These are phyloP conservation scores for Echinometra lucunter DNA, from an alignment of 53 echinoderm and acorn worm genomes.

Conservation along the genomic window DNA sequence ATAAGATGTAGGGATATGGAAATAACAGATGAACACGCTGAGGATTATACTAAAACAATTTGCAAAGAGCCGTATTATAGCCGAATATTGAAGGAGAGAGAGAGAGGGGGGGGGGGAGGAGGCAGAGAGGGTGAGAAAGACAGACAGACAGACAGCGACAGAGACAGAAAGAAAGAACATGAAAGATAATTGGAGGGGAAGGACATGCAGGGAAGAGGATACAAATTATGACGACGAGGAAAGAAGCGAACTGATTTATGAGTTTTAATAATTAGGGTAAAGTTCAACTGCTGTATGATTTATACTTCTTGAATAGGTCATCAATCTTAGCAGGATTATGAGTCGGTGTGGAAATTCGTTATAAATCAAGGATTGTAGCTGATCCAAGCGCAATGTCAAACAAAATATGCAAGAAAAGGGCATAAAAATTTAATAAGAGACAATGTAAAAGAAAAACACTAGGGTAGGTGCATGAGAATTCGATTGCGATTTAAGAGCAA, in stretches of 20 bases:
- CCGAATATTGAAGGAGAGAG: neutral
- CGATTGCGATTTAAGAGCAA: too few species aligned
- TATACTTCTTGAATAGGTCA: neutral
- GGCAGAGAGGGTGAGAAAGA: neutral
- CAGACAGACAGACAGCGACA: neutral
- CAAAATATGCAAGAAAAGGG: neutral
- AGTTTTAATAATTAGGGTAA: slow-evolving; percentile 22
- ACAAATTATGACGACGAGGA: neutral
- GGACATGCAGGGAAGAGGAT: neutral
- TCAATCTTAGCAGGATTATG: neutral
- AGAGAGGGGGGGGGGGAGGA: neutral
- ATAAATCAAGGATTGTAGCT: neutral
- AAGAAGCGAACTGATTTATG: slow-evolving; percentile 4
- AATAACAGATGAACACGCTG: too few species aligned
- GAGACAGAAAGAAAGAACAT: neutral
- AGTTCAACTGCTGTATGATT: slow-evolving; percentile 44
- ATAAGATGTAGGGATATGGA: too few species aligned
- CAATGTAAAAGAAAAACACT: neutral
- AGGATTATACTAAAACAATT: neutral
- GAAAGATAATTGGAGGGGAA: neutral
- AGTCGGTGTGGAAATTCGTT: neutral
- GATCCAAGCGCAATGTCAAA: neutral
- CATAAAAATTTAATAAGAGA: neutral
- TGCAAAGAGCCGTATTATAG: too few species aligned
- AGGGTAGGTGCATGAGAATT: too few species aligned